phyloP scores from a whole-genome alignment of 2,888 invertebrate genomes.

The Eupithecia pulchellata region DNA sequence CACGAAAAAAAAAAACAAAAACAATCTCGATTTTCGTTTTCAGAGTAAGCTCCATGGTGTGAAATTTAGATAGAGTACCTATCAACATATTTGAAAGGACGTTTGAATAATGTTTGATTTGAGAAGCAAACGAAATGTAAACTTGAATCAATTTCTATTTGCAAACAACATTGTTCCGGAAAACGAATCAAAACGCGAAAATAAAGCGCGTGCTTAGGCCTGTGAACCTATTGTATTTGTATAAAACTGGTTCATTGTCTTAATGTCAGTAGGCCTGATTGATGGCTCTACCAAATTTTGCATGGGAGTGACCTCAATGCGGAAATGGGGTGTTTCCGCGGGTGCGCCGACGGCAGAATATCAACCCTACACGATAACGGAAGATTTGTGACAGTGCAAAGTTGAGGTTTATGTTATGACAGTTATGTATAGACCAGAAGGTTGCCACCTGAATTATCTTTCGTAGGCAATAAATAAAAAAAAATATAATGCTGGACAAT shows the following conservation, averaged over 20 bases:
- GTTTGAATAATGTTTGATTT: not conserved
- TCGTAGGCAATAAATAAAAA: too few species aligned
- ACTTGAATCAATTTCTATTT: slow-evolving; percentile 9
- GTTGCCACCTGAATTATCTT: too few species aligned
- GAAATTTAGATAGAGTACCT: not conserved
- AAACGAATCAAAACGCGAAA: slow-evolving; percentile 21
- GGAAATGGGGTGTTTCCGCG: slow-evolving; percentile 57
- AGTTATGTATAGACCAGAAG: not conserved
- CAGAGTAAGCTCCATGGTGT: not conserved
- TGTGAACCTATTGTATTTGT: slow-evolving; percentile 40
- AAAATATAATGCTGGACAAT: too few species aligned
- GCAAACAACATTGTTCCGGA: slow-evolving; percentile 23
- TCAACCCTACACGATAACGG: slow-evolving; percentile 20
- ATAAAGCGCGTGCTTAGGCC: slow-evolving; percentile 19
- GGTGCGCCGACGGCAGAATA: slow-evolving; percentile 47
- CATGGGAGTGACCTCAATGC: slow-evolving; percentile 60
- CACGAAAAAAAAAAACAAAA: not conserved
- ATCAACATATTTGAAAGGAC: not conserved
- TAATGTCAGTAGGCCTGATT: slow-evolving; percentile 63
- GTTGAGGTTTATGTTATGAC: slow-evolving; percentile 4
- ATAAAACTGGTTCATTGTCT: slow-evolving; percentile 59
- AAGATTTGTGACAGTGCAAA: slow-evolving; percentile 19
- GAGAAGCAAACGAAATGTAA: slow-evolving; percentile 3
- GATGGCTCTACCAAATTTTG: slow-evolving; percentile 62
- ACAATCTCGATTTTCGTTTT: not conserved